These are phyloP conservation scores for Odontesthes bonariensis DNA, from an alignment of 2,113 vertebrate species.

Conservation along the genomic window DNA sequence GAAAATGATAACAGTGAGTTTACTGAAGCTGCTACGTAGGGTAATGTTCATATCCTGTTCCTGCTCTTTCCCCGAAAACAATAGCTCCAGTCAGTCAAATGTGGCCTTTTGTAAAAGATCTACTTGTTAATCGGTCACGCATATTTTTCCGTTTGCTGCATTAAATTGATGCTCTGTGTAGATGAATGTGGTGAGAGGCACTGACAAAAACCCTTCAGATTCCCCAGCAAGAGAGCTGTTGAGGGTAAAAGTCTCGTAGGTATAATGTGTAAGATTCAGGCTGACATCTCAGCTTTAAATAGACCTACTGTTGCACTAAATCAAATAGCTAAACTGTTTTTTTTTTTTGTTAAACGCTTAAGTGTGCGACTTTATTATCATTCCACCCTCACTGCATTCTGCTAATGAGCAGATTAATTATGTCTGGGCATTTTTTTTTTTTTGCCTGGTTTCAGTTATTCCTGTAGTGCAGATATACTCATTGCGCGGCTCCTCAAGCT, in stretches of 20 bases:
- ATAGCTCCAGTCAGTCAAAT: not conserved
- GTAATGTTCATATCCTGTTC: not conserved
- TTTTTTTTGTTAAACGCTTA: not conserved
- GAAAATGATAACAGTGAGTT: not conserved
- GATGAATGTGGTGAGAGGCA: constrained; percentile 16
- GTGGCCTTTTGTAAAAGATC: not conserved
- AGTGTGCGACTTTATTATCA: not conserved
- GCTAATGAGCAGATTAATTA: not conserved
- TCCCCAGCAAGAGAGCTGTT: constrained; percentile 19
- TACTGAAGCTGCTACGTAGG: not conserved
- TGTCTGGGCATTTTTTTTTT: not conserved
- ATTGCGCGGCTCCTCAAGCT: no score
- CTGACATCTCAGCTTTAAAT: no score
- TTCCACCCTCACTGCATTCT: not conserved
- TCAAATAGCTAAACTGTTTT: no score
- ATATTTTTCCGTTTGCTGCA: constrained; percentile 9
- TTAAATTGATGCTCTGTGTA: constrained; percentile 13
- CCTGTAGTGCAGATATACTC: not conserved
- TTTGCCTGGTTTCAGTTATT: not conserved
- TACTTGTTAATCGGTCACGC: not conserved
- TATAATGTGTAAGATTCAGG: no score
- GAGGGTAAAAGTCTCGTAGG: constrained; percentile 6
- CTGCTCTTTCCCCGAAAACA: not conserved
- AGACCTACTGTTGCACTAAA: no score
- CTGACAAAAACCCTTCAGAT: constrained; percentile 23